Evolutionary conservation across 2,797 vertebrate genomes (phyloP).

Genomic region (Clarias pachynema): DNA sequence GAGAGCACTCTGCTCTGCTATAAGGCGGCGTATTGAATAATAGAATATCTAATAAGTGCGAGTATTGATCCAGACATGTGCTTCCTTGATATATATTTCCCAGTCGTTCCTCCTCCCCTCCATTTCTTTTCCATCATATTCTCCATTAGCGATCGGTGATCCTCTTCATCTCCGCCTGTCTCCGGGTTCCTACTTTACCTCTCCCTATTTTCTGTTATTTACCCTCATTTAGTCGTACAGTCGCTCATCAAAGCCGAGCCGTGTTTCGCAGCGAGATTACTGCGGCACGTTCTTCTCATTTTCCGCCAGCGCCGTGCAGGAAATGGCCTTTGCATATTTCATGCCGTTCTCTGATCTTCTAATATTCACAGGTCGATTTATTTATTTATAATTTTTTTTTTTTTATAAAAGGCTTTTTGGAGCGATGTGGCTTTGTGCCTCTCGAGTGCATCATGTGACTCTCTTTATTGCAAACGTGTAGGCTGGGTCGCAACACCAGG

Average conservation of each 20-base stretch:
- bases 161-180: background rate
- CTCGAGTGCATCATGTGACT: background rate
- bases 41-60: conserved; percentile 22
- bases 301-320: background rate
- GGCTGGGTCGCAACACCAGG: background rate
- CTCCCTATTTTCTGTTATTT: conserved; percentile 29
- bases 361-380: background rate
- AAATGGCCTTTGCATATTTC: conserved; percentile 35
- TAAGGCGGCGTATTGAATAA: background rate
- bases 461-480: background rate
- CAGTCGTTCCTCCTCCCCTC: background rate
- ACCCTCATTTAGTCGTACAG: conserved; percentile 15
- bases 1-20: background rate
- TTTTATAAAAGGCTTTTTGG: background rate
- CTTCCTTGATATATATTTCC: conserved; percentile 2
- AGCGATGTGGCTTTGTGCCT: conserved; percentile 4
- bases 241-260: conserved; percentile 25
- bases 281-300: background rate
- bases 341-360: conserved; percentile 22
- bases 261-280: background rate
- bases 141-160: conserved; percentile 16
- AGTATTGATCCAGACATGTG: conserved; percentile 7
- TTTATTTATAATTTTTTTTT: background rate
- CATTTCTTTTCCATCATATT: background rate
- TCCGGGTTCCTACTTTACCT: background rate